These are phyloP conservation scores for Borostomias antarcticus DNA, from an alignment of 2,797 vertebrate species.

Conservation along the genomic window DNA sequence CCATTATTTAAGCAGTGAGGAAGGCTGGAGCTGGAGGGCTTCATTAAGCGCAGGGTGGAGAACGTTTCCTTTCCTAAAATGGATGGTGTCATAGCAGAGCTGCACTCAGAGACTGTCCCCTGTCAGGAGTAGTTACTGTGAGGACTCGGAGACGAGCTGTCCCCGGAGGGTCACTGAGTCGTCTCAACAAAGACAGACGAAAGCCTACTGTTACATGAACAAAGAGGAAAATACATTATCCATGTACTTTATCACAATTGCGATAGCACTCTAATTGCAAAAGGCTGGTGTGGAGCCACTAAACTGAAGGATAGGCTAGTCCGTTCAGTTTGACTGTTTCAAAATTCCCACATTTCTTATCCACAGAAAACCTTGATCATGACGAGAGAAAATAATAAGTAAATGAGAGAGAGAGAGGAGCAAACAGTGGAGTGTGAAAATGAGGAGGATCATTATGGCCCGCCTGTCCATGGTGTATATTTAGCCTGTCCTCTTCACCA, in stretches of 20 bases:
- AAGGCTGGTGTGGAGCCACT: conserved; percentile 1
- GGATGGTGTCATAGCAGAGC: neutral
- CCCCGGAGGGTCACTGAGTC: neutral
- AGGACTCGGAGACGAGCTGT: too few relatives aligned
- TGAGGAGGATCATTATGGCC: conserved; percentile 56
- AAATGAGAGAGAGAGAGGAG: conserved; percentile 5
- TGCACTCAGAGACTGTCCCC: neutral
- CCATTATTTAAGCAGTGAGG: conserved; percentile 1
- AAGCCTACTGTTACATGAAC: neutral
- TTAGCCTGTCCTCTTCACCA: conserved; percentile 52
- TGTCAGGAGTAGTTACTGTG: neutral
- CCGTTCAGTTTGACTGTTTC: neutral
- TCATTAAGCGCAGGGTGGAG: conserved; percentile 9
- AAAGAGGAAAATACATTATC: neutral
- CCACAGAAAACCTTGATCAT: conserved; percentile 15
- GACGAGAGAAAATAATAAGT: conserved; percentile 23
- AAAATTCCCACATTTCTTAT: conserved; percentile 11
- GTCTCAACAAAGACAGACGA: neutral
- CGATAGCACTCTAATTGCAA: neutral
- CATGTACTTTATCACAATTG: neutral
- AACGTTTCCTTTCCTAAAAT: neutral
- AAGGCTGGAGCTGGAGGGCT: conserved; percentile 1
- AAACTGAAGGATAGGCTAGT: neutral
- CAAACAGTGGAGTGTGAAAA: conserved; percentile 41
- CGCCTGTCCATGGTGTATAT: conserved; percentile 38